Conservation (phyloP, 2,888 invertebrate genomes). For the Erannis defoliaria region DNA sequence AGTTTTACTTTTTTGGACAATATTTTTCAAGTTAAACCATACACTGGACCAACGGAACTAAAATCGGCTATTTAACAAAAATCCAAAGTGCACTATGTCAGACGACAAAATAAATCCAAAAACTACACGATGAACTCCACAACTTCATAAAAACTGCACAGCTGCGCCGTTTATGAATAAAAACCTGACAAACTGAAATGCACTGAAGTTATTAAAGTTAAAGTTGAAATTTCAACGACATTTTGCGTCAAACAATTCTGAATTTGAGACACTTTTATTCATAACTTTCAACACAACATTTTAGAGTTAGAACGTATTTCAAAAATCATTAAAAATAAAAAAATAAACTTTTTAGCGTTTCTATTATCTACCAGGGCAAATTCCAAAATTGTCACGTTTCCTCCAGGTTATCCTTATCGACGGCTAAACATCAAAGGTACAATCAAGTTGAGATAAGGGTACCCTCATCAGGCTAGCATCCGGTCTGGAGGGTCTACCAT, state of each 20-base stretch:
- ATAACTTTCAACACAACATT: no score
- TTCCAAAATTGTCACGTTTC: constrained; percentile 13
- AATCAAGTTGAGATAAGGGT: constrained; percentile 23
- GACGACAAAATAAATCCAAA: background rate
- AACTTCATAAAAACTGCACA: constrained; percentile 5
- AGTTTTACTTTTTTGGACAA: no score
- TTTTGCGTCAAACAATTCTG: constrained; percentile 19
- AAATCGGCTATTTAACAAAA: background rate
- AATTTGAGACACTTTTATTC: constrained; percentile 17
- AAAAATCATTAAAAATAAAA: background rate
- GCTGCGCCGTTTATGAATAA: constrained; percentile 8
- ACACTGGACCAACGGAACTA: background rate
- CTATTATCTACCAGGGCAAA: background rate
- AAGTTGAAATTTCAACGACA: constrained; percentile 13
- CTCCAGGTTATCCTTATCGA: constrained; percentile 11
- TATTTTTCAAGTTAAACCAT: background rate
- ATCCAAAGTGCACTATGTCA: background rate
- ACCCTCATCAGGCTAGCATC: constrained; percentile 29
- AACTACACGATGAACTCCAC: background rate
- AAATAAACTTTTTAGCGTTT: background rate
- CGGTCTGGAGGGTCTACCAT: constrained; percentile 14
- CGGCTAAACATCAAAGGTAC: constrained; percentile 18
- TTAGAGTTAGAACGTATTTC: no score
- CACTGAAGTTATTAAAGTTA: background rate
- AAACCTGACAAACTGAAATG: background rate